Conservation (phyloP, 2,113 vertebrate species). For the Phalacrocorax aristotelis region DNA sequence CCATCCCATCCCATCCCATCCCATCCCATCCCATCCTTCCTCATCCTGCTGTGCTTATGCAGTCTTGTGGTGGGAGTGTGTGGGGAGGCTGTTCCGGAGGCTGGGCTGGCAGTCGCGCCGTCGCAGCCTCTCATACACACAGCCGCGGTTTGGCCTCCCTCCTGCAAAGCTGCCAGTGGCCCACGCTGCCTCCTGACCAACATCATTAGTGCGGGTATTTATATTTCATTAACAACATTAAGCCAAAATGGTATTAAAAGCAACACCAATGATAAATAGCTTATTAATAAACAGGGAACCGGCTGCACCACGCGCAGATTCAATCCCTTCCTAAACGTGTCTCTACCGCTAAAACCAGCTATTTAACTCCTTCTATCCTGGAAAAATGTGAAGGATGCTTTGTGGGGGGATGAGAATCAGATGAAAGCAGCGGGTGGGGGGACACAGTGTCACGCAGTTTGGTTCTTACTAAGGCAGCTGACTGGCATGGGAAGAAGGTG, state of each 20-base stretch:
- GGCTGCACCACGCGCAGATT: slow-evolving; percentile 58
- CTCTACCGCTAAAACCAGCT: slow-evolving; percentile 45
- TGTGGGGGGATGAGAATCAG: not conserved
- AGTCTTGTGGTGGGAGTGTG: not conserved
- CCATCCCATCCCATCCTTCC: not conserved
- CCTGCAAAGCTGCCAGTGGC: slow-evolving; percentile 74
- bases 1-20: not conserved
- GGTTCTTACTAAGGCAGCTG: not conserved
- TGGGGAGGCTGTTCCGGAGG: slow-evolving; percentile 39
- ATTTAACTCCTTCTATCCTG: slow-evolving; percentile 68
- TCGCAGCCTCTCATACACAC: slow-evolving; percentile 42
- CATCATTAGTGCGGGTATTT: slow-evolving; percentile 85
- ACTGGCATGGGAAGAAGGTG: not conserved
- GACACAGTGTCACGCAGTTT: not conserved
- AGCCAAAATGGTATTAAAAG: slow-evolving; percentile 86
- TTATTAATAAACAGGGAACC: slow-evolving; percentile 83
- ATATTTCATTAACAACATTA: slow-evolving; percentile 88
- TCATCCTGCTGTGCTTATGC: not conserved
- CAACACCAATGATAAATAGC: slow-evolving; percentile 85
- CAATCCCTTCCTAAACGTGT: slow-evolving; percentile 59
- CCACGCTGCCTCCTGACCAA: slow-evolving; percentile 82
- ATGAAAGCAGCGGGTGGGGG: not conserved
- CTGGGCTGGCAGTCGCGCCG: not conserved
- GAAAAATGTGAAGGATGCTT: not conserved
- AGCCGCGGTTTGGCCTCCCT: slow-evolving; percentile 69